Evolutionary conservation across 2,113 vertebrate species (phyloP).

Genomic region (Pseudopipra pipra): DNA sequence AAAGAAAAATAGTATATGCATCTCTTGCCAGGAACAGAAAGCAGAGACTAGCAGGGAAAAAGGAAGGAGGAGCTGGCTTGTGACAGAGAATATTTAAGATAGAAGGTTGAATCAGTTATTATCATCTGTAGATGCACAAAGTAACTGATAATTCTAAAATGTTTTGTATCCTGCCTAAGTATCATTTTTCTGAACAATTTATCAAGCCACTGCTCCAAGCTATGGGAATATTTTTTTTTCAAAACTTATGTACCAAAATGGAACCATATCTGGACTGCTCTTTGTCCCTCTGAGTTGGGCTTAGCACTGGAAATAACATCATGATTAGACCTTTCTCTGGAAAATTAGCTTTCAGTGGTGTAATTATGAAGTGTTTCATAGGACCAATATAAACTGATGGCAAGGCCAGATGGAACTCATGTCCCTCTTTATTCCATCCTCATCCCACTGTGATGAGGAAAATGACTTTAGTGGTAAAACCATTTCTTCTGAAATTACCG

Average conservation of each 20-base stretch:
- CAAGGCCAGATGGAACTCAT: not conserved
- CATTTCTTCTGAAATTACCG: not conserved
- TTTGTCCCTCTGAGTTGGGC: not conserved
- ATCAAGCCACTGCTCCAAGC: not conserved
- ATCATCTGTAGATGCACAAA: not conserved
- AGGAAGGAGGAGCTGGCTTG: not conserved
- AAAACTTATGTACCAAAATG: not conserved
- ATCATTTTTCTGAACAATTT: not conserved
- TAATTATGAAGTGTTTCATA: not conserved
- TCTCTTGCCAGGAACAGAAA: not conserved
- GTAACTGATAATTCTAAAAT: not conserved
- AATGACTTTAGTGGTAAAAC: not conserved
- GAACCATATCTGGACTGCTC: not conserved
- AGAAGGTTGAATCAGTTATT: not conserved
- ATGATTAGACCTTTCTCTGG: not conserved
- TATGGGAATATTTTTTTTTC: not conserved
- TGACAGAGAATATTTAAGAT: not conserved
- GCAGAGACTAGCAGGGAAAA: not conserved
- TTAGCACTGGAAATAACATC: not conserved
- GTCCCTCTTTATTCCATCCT: not conserved
- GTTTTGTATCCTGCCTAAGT: not conserved
- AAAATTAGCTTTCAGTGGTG: not conserved
- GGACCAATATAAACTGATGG: not conserved
- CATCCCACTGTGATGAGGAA: not conserved
- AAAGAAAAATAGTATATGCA: not conserved